Evolutionary conservation across 2,113 vertebrate species (phyloP), one percentile per base, ranked within the genome.

Genomic region (Paramisgurnus dabryanus): DNA sequence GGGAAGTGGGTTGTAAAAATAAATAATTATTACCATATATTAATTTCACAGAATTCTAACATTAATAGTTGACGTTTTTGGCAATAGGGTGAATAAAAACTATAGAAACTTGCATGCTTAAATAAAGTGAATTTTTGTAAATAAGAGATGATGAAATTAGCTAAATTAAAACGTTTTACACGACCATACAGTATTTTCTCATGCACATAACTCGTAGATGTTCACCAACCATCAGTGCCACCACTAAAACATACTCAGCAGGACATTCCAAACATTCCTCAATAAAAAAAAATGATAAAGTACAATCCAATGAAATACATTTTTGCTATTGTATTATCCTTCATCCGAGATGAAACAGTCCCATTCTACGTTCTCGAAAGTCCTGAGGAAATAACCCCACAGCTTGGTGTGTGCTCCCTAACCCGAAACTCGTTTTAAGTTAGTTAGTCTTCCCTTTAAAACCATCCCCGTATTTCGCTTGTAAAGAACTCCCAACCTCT

Each of bases 301-400:
- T 70, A 55, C 7, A 73, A 67, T 57, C 34, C 45, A 9, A 22
- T 57, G 57, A 61, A 81, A 57, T 41, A 1, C 18, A 64, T 74
- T 43, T 43, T 45, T 17, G 18, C 17, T 1, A 72, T 22, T 12
- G 22, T 9, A 10, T 5, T 40, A 40, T 81, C 41, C 47, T 49
- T 61, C 22, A 10, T 45, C 58, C 10, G 72, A 75, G 73, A 55
- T 34, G 4, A 18, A 43, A n/a, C 60, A 7, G 27, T 72, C 68
- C 18, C 66, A 57, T 72, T 67, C 22, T 79, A 68, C 43, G 63
- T 75, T 82, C 80, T 61, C 61, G 15, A 85, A 72, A 60, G 72
- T 80, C 83, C 83, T 85, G 83, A 82, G 80, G 80, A 82, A 82
- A 71, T 39, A 22, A 67, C 57, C 15, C 65, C 68, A 55, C 68